A percentile compares a stretch with the other conserved stretches of the same genome.
Evolutionary conservation across 2,797 vertebrate genomes (phyloP).

Genomic region (Amniataba percoides): DNA sequence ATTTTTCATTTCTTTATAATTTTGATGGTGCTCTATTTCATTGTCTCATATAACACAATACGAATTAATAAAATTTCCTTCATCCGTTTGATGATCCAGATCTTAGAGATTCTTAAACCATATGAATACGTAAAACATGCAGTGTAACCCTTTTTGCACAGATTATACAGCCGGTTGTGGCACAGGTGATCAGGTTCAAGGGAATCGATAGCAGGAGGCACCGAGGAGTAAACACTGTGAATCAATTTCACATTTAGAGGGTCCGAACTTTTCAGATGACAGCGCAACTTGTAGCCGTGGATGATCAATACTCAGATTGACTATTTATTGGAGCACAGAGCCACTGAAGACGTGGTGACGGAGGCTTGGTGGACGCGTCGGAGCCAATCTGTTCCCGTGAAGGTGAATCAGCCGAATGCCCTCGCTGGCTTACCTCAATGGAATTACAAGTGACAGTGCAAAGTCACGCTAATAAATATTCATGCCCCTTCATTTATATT

Average conservation of each 20-base stretch:
- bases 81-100: background rate
- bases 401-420: conserved; percentile 39
- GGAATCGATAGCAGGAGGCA: conserved; percentile 31
- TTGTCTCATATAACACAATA: background rate
- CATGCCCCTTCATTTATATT: conserved; percentile 47
- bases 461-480: conserved; percentile 64
- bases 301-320: conserved; percentile 50
- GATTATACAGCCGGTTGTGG: background rate
- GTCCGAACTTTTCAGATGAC: conserved; percentile 61
- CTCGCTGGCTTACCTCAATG: conserved; percentile 21
- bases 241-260: conserved; percentile 41
- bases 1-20: background rate
- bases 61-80: background rate
- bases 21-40: background rate
- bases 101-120: background rate
- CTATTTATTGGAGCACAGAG: conserved; percentile 41
- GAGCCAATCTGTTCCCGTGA: conserved; percentile 29
- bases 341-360: conserved; percentile 20
- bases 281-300: conserved; percentile 40
- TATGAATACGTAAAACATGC: background rate
- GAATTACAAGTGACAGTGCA: conserved; percentile 42
- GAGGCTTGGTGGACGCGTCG: conserved; percentile 20
- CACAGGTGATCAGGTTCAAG: conserved; percentile 30
- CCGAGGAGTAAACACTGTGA: conserved; percentile 11
- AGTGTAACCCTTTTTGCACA: background rate